Conservation (phyloP, 1,140 invertebrate species). For the Drosophila ficusphila region DNA sequence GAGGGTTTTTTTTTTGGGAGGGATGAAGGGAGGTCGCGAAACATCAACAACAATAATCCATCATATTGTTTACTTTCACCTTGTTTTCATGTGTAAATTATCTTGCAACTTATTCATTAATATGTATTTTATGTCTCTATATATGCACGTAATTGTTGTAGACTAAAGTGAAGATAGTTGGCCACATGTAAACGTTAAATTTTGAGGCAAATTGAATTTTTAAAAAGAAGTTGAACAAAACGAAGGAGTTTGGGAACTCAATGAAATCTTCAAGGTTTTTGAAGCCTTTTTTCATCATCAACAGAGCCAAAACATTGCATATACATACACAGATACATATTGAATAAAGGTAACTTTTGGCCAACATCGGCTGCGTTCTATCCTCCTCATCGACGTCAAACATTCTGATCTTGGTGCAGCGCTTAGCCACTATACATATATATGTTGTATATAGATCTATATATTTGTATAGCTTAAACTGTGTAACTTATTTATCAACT, state of each 20-base stretch:
- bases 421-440: constrained; percentile 27
- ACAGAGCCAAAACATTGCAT: constrained; percentile 29
- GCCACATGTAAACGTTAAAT: constrained; percentile 6
- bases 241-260: neutral
- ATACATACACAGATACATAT: constrained; percentile 52
- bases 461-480: constrained; percentile 66
- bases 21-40: constrained; percentile 36
- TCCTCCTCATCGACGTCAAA: constrained; percentile 54
- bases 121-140: constrained; percentile 36
- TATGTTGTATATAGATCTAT: constrained; percentile 31
- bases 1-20: neutral
- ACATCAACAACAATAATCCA: constrained; percentile 77
- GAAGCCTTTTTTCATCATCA: neutral
- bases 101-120: constrained; percentile 46
- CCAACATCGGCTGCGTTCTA: constrained; percentile 72
- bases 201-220: neutral
- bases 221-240: neutral
- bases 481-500: constrained; percentile 76
- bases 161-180: constrained; percentile 3
- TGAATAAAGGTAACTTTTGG: constrained; percentile 34
- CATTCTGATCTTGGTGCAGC: constrained; percentile 38
- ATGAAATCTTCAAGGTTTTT: neutral
- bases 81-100: constrained; percentile 65
- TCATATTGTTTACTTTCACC: constrained; percentile 82
- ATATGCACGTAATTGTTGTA: constrained; percentile 19